Conservation (phyloP, 2,797 vertebrate species). For the Acrossocheilus fasciatus region DNA sequence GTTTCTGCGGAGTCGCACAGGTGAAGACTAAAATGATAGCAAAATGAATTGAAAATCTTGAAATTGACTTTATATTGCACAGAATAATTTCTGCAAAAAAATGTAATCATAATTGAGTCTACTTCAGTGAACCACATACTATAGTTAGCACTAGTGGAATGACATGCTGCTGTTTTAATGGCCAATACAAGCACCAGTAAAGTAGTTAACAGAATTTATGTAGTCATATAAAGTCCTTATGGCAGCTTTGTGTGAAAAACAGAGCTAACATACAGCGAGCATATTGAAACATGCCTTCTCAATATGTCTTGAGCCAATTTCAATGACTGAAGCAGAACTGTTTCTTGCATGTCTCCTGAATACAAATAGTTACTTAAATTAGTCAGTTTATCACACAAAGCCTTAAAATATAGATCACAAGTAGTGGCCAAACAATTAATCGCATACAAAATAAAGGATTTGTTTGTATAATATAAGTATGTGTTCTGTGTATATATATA, state of each 20-base stretch:
- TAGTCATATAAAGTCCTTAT: neutral
- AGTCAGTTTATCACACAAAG: neutral
- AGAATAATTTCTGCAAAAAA: neutral
- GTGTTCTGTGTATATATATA: no score
- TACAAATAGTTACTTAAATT: neutral
- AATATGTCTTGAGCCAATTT: neutral
- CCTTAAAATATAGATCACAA: neutral
- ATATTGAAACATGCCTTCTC: neutral
- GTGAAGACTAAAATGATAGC: neutral
- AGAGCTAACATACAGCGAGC: neutral
- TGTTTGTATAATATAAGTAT: no score
- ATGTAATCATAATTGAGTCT: neutral
- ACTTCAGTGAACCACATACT: no score
- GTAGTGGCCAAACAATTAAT: no score
- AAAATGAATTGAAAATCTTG: neutral
- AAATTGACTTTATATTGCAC: neutral
- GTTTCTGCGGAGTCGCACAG: neutral
- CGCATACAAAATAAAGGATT: no score
- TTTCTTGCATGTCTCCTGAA: neutral
- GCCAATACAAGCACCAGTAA: no score
- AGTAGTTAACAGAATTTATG: neutral
- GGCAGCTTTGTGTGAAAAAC: neutral
- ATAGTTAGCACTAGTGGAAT: neutral
- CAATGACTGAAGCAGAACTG: neutral
- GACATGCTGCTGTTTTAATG: no score